Evolutionary conservation across 2,113 vertebrate species (phyloP).

Genomic region (Gnathonemus longibarbis): DNA sequence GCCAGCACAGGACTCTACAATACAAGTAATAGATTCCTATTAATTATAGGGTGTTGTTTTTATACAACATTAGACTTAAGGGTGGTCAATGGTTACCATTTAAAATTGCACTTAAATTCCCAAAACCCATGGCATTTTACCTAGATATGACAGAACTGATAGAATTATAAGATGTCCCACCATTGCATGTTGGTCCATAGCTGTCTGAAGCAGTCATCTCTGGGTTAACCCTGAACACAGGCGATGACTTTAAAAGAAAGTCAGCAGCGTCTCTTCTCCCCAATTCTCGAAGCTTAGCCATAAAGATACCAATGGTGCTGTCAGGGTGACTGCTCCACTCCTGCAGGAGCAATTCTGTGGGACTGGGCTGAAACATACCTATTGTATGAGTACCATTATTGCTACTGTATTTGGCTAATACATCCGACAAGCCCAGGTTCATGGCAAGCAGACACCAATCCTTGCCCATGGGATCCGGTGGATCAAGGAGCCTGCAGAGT

Average conservation of each 20-base stretch:
- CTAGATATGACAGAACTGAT: constrained; percentile 95
- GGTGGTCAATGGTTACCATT: constrained; percentile 20
- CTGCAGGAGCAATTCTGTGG: constrained; percentile 76
- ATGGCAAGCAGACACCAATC: constrained; percentile 98
- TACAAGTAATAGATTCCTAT: constrained; percentile 29
- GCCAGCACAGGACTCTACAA: neutral
- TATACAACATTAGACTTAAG: constrained; percentile 9
- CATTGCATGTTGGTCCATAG: constrained; percentile 83
- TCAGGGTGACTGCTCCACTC: constrained; percentile 78
- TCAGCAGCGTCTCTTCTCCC: constrained; percentile 90
- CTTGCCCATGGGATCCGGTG: constrained; percentile 90
- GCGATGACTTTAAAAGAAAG: constrained; percentile 83
- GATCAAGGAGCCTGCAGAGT: constrained; percentile 87
- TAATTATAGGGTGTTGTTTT: constrained; percentile 2
- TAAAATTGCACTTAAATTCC: constrained; percentile 40
- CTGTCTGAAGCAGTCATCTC: constrained; percentile 71
- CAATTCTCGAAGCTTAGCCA: constrained; percentile 85
- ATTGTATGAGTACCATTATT: constrained; percentile 59
- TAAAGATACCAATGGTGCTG: constrained; percentile 82
- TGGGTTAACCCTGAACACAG: constrained; percentile 82
- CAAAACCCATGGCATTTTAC: constrained; percentile 51
- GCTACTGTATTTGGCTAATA: constrained; percentile 84
- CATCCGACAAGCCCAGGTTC: constrained; percentile 88
- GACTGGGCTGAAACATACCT: constrained; percentile 65
- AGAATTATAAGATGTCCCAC: constrained; percentile 90